Evolutionary conservation across 2,113 vertebrate genomes (phyloP).

Genomic region (Arothron firmamentum): DNA sequence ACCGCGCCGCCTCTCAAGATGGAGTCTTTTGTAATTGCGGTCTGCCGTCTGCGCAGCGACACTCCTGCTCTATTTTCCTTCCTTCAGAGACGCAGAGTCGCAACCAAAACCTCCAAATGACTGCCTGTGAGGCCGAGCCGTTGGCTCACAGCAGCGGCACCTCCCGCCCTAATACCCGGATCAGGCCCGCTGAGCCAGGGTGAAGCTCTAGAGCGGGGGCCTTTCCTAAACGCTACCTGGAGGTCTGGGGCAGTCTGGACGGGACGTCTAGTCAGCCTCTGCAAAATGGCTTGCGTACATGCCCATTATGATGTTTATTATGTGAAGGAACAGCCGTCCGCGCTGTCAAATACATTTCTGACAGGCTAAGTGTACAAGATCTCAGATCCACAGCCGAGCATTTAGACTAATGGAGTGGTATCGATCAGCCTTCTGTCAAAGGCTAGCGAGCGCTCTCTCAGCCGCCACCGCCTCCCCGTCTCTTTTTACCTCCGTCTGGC

Average conservation of each 20-base stretch:
- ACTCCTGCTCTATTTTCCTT: constrained; percentile 39
- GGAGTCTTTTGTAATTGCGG: constrained; percentile 57
- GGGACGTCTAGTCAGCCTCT: constrained; percentile 21
- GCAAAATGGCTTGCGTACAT: constrained; percentile 48
- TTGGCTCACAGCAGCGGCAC: background rate
- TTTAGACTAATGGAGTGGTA: constrained; percentile 67
- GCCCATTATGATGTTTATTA: constrained; percentile 58
- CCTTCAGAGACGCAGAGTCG: constrained; percentile 68
- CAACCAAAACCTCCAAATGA: constrained; percentile 65
- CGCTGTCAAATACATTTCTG: constrained; percentile 64
- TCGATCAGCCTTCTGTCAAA: constrained; percentile 53
- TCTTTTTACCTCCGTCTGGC: background rate
- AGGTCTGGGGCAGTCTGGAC: constrained; percentile 8
- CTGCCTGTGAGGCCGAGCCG: constrained; percentile 28
- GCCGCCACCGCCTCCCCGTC: constrained; percentile 1
- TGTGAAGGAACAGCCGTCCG: constrained; percentile 39
- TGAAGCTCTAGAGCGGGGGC: constrained; percentile 28
- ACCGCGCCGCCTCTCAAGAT: constrained; percentile 31
- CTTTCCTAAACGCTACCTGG: constrained; percentile 4
- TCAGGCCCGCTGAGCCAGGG: constrained; percentile 22
- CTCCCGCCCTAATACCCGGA: constrained; percentile 34
- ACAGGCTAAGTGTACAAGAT: constrained; percentile 62
- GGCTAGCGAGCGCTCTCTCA: constrained; percentile 19
- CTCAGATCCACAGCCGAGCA: constrained; percentile 55
- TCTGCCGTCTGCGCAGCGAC: constrained; percentile 31